Evolutionary conservation across 2,888 invertebrate genomes (phyloP), one percentile per base, ranked within the genome.

Genomic region (Hyposoter dolosus): DNA sequence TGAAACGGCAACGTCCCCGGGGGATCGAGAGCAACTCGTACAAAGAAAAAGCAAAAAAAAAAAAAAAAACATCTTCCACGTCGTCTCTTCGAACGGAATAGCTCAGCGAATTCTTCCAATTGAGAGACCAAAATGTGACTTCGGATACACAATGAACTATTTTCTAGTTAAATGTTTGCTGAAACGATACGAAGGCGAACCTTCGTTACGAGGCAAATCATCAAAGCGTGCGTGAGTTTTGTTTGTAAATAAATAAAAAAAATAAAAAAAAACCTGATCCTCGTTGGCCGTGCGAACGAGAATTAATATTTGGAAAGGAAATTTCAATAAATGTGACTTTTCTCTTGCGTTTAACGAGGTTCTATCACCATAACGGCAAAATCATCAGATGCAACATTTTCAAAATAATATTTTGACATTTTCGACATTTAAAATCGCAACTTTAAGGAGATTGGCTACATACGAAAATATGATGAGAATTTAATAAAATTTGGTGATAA

Each of bases 301-400:
- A 60, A 60, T 60, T 28, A 23, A 56, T 23, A 10, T 60, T 60
- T 60, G 56, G 32, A 78, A 75, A 77, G 32, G 65, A 74, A 28
- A 79, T 53, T 9, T 40, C 71, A 65, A 71, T 40, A 75, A 66
- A 19, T 72, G 43, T 43, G n/a, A 77, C 17, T 32, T 12, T 50
- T 45, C 66, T 35, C 87, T 87, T 81, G 84, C 83, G 86, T 87
- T 87, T 88, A 28, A 28, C 28, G 1, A 28, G 28, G 1, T 28
- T 28, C 28, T 28, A 28, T 28, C 28, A 1, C 28, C 28, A 28
- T 1, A 28, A 1, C 28, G 3, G 1, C 28, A 28, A 28, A 28
- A 28, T 28, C 28, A 3, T 28, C 28, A 28, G 28, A 28, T 28
- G 1, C 28, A 1, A 28, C 28, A 28, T 28, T 28, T 28, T 28